Evolutionary conservation across 2,797 vertebrate genomes (phyloP).

Genomic region (Argya squamiceps): DNA sequence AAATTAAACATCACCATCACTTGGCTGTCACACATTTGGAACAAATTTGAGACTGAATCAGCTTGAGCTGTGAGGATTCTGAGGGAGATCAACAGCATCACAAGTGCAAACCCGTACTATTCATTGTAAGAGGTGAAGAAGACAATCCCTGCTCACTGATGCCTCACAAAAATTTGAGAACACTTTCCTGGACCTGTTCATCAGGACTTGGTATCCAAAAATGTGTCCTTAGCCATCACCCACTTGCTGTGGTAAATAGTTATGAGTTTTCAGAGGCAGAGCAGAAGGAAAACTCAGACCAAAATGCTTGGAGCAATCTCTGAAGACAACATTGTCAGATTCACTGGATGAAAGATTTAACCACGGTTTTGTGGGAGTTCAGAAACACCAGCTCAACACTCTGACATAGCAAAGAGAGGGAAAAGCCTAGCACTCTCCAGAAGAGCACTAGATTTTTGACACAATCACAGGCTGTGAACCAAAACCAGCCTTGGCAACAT

Average conservation of each 20-base stretch:
- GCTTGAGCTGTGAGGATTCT: not conserved
- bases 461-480: not conserved
- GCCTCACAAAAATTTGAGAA: not conserved
- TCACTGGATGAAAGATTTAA: not conserved
- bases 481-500: not conserved
- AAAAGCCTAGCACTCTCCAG: not conserved
- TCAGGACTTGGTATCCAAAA: not conserved
- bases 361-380: not conserved
- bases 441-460: not conserved
- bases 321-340: not conserved
- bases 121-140: not conserved
- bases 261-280: not conserved
- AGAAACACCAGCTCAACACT: not conserved
- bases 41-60: not conserved
- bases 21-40: not conserved
- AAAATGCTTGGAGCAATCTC: not conserved
- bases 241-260: not conserved
- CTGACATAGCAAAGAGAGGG: not conserved
- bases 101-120: not conserved
- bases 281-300: not conserved
- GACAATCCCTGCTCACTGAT: accelerated
- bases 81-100: not conserved
- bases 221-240: not conserved
- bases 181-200: not conserved
- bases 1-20: not conserved